Evolutionary conservation across 2,888 invertebrate genomes (phyloP), one percentile per base, ranked within the genome.

Genomic region (Nephrocerus scutellatus): DNA sequence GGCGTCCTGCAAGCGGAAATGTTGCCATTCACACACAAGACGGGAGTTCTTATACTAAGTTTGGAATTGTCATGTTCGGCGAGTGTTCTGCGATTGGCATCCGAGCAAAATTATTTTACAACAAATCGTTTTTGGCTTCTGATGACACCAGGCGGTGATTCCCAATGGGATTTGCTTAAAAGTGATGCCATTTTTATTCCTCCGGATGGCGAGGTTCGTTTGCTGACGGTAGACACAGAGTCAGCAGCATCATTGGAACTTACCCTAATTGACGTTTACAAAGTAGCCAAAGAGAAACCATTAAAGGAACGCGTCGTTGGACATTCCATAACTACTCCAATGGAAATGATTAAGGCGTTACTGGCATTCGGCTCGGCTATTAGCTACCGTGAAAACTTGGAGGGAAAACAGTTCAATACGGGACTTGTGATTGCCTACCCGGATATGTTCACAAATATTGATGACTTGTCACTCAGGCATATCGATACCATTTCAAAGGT

Each of bases 401-500:
- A 66, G 36, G 65, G 64, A 3, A 54, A 60, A 9, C 55, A 55
- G 2, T 60, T 68, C 12, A 59, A 57, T 18, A 56, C 66, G 3
- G 68, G 57, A 6, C 43, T 64, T 5, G 67, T 65, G 3, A 59
- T 68, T 31, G 60, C 62, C 3, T 68, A 60, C 49, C 68, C 68
- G 4, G 67, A 68, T 49, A 20, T 61, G n/a, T 68, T 60, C 34
- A 62, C 60, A 6, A 50, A 55, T 34, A 56, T 68, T n/a, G 62
- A 67, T 25, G 70, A 70, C 43, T 33, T 66, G 22, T 53, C 55
- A 8, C 35, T 60, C 43, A 44, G 66, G 1, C 67, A 70, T 32
- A 63, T 71, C 29, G 72, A 72, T 37, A 65, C 66, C 6, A 70
- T 70, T 39, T 62, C 71, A 0, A 69, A 70, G 41, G 65, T 66